Conservation (phyloP, 2,797 vertebrate species). For the Dryobates pubescens region DNA sequence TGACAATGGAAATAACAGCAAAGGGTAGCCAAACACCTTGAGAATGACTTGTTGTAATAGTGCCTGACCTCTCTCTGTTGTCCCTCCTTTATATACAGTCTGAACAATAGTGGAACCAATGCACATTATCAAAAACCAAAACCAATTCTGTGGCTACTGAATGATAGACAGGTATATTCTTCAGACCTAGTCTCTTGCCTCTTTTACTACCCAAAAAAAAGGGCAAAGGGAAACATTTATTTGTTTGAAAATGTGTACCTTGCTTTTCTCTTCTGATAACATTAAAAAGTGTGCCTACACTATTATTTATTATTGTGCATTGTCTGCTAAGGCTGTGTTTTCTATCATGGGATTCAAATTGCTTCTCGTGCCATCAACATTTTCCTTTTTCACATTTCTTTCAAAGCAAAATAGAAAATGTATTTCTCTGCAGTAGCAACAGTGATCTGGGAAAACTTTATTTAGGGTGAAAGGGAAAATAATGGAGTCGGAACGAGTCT, state of each 20-base stretch:
- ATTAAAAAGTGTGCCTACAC: slow-evolving; percentile 1
- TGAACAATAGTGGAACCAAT: slow-evolving; percentile 39
- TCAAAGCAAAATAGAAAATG: slow-evolving; percentile 72
- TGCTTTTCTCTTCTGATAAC: slow-evolving; percentile 58
- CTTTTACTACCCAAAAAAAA: slow-evolving; percentile 43
- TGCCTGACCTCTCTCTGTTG: slow-evolving; percentile 54
- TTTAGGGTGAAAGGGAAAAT: slow-evolving; percentile 72
- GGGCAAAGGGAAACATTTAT: slow-evolving; percentile 63
- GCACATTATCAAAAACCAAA: slow-evolving; percentile 68
- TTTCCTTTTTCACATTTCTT: slow-evolving; percentile 75
- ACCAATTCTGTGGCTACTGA: slow-evolving; percentile 47
- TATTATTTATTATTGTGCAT: slow-evolving; percentile 66
- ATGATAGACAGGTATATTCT: slow-evolving; percentile 39
- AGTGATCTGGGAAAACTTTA: slow-evolving; percentile 72
- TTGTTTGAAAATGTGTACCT: slow-evolving; percentile 67
- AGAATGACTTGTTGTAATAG: slow-evolving; percentile 24
- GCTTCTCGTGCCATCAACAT: slow-evolving; percentile 70
- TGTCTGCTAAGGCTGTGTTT: slow-evolving; percentile 67
- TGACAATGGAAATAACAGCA: slow-evolving; percentile 27
- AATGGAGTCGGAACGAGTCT: slow-evolving; percentile 66
- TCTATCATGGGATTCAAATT: slow-evolving; percentile 77
- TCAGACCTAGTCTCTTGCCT: slow-evolving; percentile 27
- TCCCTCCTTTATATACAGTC: background rate
- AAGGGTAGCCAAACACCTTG: slow-evolving; percentile 37
- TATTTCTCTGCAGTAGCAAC: slow-evolving; percentile 65